Percentiles rank a stretch among this genome's conserved stretches.
Evolutionary conservation across 2,113 vertebrate species (phyloP).

Genomic region (Periophthalmodon schlosseri): DNA sequence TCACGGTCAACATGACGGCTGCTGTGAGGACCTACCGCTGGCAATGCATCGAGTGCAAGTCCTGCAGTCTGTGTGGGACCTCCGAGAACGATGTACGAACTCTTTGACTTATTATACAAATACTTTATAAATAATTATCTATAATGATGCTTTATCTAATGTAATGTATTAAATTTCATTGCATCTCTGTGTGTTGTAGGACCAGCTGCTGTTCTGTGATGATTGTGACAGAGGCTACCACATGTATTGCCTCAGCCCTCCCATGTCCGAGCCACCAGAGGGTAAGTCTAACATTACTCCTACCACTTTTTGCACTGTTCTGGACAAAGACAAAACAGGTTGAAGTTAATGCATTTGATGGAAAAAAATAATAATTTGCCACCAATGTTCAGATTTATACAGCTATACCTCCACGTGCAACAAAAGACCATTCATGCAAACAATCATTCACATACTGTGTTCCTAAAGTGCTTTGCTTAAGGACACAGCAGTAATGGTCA

Average conservation of each 20-base stretch:
- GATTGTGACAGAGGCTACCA: slow-evolving; percentile 94
- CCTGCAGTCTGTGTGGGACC: slow-evolving; percentile 93
- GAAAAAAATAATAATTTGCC: no score
- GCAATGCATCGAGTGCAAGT: slow-evolving; percentile 97
- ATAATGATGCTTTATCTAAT: neutral
- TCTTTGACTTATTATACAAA: slow-evolving; percentile 2
- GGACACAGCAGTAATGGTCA: no score
- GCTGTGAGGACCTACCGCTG: slow-evolving; percentile 93
- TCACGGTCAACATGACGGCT: slow-evolving; percentile 94
- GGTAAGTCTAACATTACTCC: slow-evolving; percentile 69
- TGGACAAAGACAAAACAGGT: neutral
- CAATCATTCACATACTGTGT: no score
- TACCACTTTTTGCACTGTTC: neutral
- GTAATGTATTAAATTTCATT: neutral
- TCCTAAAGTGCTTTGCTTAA: no score
- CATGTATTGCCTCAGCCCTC: slow-evolving; percentile 94
- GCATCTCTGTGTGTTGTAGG: slow-evolving; percentile 70
- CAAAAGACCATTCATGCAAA: no score
- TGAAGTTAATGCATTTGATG: no score
- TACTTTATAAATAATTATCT: neutral
- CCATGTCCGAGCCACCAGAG: slow-evolving; percentile 94
- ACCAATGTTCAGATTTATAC: no score
- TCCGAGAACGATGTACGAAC: slow-evolving; percentile 90
- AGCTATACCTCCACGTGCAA: no score
- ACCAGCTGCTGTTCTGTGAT: slow-evolving; percentile 93